These are phyloP conservation scores for Dryobates pubescens DNA, from an alignment of 2,797 vertebrate genomes.

Conservation along the genomic window DNA sequence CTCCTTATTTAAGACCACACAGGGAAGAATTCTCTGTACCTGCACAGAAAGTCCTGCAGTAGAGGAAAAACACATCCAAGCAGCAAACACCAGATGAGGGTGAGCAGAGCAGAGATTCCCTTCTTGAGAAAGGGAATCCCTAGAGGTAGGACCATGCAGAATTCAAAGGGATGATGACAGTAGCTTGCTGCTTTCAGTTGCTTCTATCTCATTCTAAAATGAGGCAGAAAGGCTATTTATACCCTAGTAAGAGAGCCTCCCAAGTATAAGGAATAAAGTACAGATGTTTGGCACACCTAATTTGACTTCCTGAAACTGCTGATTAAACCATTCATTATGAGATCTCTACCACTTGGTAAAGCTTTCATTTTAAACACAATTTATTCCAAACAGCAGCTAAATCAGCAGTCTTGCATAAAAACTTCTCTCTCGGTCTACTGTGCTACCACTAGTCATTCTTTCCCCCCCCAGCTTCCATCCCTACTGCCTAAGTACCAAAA, in stretches of 20 bases:
- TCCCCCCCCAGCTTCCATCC: neutral
- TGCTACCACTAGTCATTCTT: neutral
- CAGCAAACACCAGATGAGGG: neutral
- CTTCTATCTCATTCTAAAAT: neutral
- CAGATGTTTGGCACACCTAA: neutral
- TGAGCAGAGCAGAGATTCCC: neutral
- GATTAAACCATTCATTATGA: neutral
- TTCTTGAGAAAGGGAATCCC: neutral
- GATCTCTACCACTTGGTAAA: neutral
- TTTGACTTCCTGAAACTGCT: neutral
- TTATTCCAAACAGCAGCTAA: conserved; percentile 21
- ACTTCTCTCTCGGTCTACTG: neutral
- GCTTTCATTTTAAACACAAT: neutral
- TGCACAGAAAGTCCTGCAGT: neutral
- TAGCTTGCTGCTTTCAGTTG: neutral
- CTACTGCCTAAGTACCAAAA: neutral
- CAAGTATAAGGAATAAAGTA: neutral
- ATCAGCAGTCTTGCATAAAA: neutral
- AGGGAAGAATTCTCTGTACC: neutral
- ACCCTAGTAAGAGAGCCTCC: neutral
- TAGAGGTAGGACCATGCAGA: neutral
- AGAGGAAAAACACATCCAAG: neutral
- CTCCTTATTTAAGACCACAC: neutral
- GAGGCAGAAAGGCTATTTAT: neutral
- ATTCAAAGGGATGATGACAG: neutral